Base-by-base conservation (phyloP, 2,113 vertebrate species). In the Hippoglossus stenolepis region DNA sequence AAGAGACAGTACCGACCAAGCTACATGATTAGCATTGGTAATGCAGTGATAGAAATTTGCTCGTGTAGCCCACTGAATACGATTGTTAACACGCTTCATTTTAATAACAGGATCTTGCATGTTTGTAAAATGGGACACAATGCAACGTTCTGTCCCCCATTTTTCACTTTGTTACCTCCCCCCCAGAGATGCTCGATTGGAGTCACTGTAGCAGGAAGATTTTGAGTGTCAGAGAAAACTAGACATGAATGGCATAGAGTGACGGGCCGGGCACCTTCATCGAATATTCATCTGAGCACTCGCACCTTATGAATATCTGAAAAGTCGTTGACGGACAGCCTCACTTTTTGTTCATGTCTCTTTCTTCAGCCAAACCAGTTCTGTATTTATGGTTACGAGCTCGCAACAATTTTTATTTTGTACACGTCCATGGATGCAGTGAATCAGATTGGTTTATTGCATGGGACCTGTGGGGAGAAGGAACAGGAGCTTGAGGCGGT, bases 281-380 rank as follows among this genome's bases (percentile, higher is more conserved):
- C 84, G 91, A 93, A 93, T 94, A 94, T 93, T 93, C 90, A 93
- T 93, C 70, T 59, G 9, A 10, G 65, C 75, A 67, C 0, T 53
- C 68, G 28, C 84, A 77, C 66, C 79, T 89, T 80, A 85, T 83
- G 87, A 91, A 91, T 89, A 91, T 78, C 73, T 47, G 77, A 88
- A 68, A 79, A 71, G 80, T 63, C 59, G 51, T 70, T 93, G 90
- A 93, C 9, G 31, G 93, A 89, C 90, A 85, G 89, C 80, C 17
- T 67, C 71, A 6, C 68, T 80, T 86, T 80, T 70, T 63, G 85
- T 13, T 73, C n/a, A 35, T 60, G 73, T 74, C 53, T 70, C 64
- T 71, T 60, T 84, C 40, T 28, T 21, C 51, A 21, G 5, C 45
- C 23, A 23, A 70, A 14, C 57, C 62, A 23, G 21, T 58, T 49